A percentile compares a stretch with the other conserved stretches of the same genome.
Conservation (phyloP, 2,797 vertebrate species). For the Microcaecilia unicolor region DNA sequence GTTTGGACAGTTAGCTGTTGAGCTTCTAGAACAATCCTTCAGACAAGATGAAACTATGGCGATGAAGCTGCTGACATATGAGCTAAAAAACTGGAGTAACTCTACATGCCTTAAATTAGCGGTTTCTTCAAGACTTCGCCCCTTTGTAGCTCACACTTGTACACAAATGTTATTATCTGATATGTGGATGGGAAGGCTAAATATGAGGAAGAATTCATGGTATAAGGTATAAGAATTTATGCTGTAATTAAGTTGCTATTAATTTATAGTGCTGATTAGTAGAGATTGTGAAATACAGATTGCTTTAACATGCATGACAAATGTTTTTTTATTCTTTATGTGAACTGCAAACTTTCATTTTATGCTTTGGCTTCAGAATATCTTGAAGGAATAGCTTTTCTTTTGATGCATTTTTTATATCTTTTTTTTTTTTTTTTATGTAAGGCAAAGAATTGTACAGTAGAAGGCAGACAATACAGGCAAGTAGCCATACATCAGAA, state of each 20-base stretch:
- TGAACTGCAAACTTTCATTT: conserved; percentile 21
- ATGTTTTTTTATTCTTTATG: conserved; percentile 10
- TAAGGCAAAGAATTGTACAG: conserved; percentile 53
- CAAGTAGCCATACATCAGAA: conserved; percentile 44
- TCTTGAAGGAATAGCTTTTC: conserved; percentile 32
- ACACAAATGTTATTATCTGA: conserved; percentile 95
- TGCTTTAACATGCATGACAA: too few relatives aligned
- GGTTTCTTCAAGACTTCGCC: conserved; percentile 86
- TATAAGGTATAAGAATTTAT: conserved; percentile 95
- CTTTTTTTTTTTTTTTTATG: conserved; percentile 50
- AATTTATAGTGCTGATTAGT: too few relatives aligned
- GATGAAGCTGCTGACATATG: conserved; percentile 96
- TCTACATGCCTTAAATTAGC: conserved; percentile 94
- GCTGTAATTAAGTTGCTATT: too few relatives aligned
- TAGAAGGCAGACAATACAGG: conserved; percentile 45
- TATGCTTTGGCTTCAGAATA: conserved; percentile 13
- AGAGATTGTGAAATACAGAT: too few relatives aligned
- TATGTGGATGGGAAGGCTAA: conserved; percentile 98
- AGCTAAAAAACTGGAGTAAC: conserved; percentile 98
- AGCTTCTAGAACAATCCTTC: conserved; percentile 92
- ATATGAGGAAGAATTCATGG: conserved; percentile 99
- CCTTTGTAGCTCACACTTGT: conserved; percentile 93
- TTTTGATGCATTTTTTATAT: conserved; percentile 45
- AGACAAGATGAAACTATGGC: conserved; percentile 97
- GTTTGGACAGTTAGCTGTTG: conserved; percentile 90